Conservation (phyloP, 92 coral and sea anemone species). For the Anthopleura xanthogrammica region DNA sequence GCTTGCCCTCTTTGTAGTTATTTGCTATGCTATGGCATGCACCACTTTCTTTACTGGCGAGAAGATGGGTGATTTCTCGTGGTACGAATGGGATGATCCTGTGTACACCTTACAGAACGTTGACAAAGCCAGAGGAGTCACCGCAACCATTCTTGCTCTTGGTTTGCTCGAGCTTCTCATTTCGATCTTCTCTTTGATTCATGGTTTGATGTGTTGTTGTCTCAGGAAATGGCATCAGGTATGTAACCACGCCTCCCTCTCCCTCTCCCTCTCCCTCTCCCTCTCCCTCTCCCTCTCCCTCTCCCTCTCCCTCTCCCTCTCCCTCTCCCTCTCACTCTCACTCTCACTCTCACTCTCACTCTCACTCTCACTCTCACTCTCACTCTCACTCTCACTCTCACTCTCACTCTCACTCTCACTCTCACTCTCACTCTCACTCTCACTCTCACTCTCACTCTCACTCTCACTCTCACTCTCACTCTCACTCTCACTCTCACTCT, state of each 20-base stretch:
- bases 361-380: neutral
- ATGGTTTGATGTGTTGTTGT: conserved; percentile 41
- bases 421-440: neutral
- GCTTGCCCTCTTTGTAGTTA: conserved; percentile 16
- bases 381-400: no score
- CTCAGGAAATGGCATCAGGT: conserved; percentile 48
- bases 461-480: no score
- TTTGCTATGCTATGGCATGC: conserved; percentile 33
- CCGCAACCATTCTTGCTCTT: conserved; percentile 19
- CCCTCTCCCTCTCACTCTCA: neutral
- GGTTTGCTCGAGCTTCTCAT: conserved; percentile 29
- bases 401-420: neutral
- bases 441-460: neutral
- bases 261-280: neutral
- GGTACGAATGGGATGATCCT: conserved; percentile 17
- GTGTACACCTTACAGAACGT: conserved; percentile 13
- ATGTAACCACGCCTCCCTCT: neutral
- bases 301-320: neutral
- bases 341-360: no score
- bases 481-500: neutral
- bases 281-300: no score
- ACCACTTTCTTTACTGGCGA: conserved; percentile 5
- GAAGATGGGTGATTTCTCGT: conserved; percentile 15
- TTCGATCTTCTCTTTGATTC: conserved; percentile 31
- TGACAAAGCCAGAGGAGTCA: conserved; percentile 21